A percentile compares a stretch with the other conserved stretches of the same genome.
Evolutionary conservation across 2,888 invertebrate species (phyloP).

Genomic region (Lysandra coridon): DNA sequence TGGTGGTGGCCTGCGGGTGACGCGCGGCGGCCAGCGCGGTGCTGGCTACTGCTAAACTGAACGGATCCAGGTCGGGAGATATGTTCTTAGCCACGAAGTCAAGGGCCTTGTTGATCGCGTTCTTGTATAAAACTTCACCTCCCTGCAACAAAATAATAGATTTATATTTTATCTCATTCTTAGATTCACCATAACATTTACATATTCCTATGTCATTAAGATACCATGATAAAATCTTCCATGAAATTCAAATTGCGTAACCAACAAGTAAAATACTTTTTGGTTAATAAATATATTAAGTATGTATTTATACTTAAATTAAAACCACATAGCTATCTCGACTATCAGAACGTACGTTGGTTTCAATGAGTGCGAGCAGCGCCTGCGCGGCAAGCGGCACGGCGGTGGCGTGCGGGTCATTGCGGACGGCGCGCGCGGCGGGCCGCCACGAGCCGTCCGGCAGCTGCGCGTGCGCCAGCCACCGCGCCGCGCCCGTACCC

Average conservation of each 20-base stretch:
- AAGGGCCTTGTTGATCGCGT: conserved; percentile 87
- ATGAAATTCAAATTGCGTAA: background rate
- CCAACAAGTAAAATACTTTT: background rate
- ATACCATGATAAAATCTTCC: no score
- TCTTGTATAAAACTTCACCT: conserved; percentile 77
- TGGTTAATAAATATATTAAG: background rate
- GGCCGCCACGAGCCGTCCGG: conserved; percentile 57
- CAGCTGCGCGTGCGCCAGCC: conserved; percentile 82
- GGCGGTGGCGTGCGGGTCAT: conserved; percentile 60
- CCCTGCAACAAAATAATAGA: conserved; percentile 49
- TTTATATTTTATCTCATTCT: background rate
- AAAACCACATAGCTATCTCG: background rate
- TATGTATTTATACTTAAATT: no score
- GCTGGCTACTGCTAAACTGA: conserved; percentile 87
- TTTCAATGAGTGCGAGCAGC: conserved; percentile 87
- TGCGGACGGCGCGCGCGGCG: conserved; percentile 75
- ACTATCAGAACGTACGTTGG: conserved; percentile 51
- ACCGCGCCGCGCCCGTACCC: conserved; percentile 81
- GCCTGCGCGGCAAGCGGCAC: conserved; percentile 91
- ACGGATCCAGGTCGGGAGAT: conserved; percentile 82
- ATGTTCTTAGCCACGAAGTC: conserved; percentile 86
- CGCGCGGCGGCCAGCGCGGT: conserved; percentile 88
- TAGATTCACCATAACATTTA: background rate
- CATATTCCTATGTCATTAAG: no score
- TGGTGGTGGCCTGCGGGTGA: conserved; percentile 84